These are phyloP conservation scores for Ectemnius lituratus DNA, from an alignment of 2,888 invertebrate species.

Conservation along the genomic window DNA sequence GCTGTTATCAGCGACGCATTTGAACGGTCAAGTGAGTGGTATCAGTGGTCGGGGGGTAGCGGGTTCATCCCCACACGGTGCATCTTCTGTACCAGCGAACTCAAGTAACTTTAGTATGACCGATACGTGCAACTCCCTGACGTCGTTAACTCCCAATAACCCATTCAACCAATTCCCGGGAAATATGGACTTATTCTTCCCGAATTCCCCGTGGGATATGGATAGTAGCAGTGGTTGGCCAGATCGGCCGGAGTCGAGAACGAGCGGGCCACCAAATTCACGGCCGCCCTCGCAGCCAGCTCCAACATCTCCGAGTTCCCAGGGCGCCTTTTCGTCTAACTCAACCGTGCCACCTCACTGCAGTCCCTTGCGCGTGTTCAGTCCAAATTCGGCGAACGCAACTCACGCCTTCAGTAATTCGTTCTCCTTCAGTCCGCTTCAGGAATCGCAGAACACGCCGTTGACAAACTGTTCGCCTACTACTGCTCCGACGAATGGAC, in stretches of 20 bases:
- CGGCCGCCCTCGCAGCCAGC: slow-evolving; percentile 81
- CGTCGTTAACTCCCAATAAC: slow-evolving; percentile 67
- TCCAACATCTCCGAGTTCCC: slow-evolving; percentile 79
- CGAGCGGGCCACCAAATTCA: slow-evolving; percentile 82
- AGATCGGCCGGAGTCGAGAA: slow-evolving; percentile 82
- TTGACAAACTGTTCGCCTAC: slow-evolving; percentile 62
- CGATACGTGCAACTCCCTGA: slow-evolving; percentile 74
- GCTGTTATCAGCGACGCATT: slow-evolving; percentile 85
- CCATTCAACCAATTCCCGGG: slow-evolving; percentile 72
- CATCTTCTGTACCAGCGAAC: slow-evolving; percentile 61
- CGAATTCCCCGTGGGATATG: slow-evolving; percentile 83
- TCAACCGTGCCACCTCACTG: slow-evolving; percentile 81
- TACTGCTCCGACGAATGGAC: slow-evolving; percentile 65
- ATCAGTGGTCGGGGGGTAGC: slow-evolving; percentile 68
- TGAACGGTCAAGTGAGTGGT: slow-evolving; percentile 81
- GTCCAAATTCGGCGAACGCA: slow-evolving; percentile 78
- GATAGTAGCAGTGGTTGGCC: slow-evolving; percentile 73
- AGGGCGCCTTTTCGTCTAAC: slow-evolving; percentile 67
- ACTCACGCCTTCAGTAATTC: slow-evolving; percentile 79
- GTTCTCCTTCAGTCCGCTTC: slow-evolving; percentile 83
- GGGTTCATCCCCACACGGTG: slow-evolving; percentile 58
- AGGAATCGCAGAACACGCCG: slow-evolving; percentile 78
- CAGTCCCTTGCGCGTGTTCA: slow-evolving; percentile 77
- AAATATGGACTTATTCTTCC: slow-evolving; percentile 82
- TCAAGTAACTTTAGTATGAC: slow-evolving; percentile 72